Percentiles rank a stretch among this genome's conserved stretches.
These are phyloP conservation scores for Nephrocerus scutellatus DNA, from an alignment of 2,888 invertebrate genomes.

Conservation along the genomic window DNA sequence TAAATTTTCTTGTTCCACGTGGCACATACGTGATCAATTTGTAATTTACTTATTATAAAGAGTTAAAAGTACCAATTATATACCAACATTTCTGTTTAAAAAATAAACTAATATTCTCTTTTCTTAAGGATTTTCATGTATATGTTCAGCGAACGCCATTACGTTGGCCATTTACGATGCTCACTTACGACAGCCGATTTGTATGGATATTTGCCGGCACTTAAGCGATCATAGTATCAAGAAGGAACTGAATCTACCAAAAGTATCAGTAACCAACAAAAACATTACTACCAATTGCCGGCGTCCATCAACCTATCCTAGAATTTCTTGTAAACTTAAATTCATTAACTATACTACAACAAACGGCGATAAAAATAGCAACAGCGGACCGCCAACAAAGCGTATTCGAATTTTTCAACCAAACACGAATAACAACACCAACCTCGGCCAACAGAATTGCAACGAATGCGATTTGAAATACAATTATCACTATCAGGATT, in stretches of 20 bases:
- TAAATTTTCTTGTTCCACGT: not conserved
- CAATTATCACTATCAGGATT: slow-evolving; percentile 38
- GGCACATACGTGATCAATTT: not conserved
- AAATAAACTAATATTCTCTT: slow-evolving; percentile 10
- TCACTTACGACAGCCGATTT: slow-evolving; percentile 32
- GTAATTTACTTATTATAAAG: too few species aligned
- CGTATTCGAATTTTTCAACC: slow-evolving; percentile 21
- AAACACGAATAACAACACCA: too few species aligned
- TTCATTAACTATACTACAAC: slow-evolving; percentile 31
- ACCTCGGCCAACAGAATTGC: too few species aligned
- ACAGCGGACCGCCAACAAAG: slow-evolving; percentile 20
- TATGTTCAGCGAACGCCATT: slow-evolving; percentile 39
- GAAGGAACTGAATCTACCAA: slow-evolving; percentile 8
- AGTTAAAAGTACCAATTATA: too few species aligned
- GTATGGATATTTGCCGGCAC: slow-evolving; percentile 28
- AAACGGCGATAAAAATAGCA: slow-evolving; percentile 10
- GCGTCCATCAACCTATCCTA: slow-evolving; percentile 7
- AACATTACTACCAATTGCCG: slow-evolving; percentile 9
- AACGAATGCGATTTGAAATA: slow-evolving; percentile 34
- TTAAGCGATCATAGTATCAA: slow-evolving; percentile 7
- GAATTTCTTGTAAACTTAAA: slow-evolving; percentile 29
- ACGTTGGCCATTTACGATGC: slow-evolving; percentile 34
- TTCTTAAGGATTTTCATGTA: slow-evolving; percentile 47
- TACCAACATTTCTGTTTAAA: too few species aligned
- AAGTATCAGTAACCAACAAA: not conserved